Percentiles rank a stretch among this genome's conserved stretches.
phyloP scores from a whole-genome alignment of 2,113 vertebrate species.

The Ciconia boyciana region DNA sequence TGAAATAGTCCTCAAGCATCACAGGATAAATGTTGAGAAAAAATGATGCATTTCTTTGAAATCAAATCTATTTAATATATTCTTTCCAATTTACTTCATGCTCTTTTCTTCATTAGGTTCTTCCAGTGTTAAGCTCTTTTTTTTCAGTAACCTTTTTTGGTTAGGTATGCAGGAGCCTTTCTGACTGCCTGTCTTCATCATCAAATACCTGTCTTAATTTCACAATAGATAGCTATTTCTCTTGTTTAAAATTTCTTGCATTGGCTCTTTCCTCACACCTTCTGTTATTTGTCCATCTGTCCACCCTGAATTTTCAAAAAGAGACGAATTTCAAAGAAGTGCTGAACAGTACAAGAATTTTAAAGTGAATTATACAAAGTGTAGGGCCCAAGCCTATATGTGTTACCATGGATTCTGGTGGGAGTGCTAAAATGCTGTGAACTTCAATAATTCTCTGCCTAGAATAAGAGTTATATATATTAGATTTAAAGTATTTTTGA shows the following conservation, averaged over 20 bases:
- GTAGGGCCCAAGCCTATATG: neutral
- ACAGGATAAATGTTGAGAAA: neutral
- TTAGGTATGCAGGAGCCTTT: neutral
- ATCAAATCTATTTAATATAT: neutral
- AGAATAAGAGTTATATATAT: neutral
- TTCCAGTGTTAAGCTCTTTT: neutral
- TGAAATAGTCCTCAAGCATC: neutral
- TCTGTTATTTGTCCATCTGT: neutral
- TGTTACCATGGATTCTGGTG: neutral
- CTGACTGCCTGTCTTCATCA: neutral
- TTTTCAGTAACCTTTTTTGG: neutral
- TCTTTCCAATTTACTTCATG: neutral
- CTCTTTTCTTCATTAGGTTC: neutral
- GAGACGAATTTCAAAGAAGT: neutral
- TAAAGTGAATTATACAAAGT: neutral
- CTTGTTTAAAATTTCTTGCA: neutral
- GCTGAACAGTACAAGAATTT: neutral
- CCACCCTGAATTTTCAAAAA: neutral
- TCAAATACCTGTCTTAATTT: neutral
- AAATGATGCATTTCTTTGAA: neutral
- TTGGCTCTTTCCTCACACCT: neutral
- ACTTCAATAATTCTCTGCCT: neutral
- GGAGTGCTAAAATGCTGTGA: neutral
- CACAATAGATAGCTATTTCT: neutral
- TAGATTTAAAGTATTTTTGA: neutral